Conservation (phyloP, 2,797 vertebrate genomes). For the Rhinophrynus dorsalis region DNA sequence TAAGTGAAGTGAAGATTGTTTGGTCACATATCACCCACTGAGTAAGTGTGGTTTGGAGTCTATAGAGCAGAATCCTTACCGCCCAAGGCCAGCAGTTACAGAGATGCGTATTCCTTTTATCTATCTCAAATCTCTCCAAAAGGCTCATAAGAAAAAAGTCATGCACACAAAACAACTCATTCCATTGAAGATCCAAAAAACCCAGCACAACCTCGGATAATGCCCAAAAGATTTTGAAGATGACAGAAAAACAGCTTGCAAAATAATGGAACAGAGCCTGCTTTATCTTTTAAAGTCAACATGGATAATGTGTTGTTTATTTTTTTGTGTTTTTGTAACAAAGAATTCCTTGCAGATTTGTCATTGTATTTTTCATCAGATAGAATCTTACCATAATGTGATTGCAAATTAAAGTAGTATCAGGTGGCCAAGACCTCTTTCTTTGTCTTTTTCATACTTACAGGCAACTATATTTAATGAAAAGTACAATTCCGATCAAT, state of each 20-base stretch:
- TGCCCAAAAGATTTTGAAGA: conserved; percentile 8
- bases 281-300: conserved; percentile 14
- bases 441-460: not conserved
- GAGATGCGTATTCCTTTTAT: conserved; percentile 30
- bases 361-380: not conserved
- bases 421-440: not conserved
- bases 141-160: not conserved
- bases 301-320: not conserved
- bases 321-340: conserved; percentile 6
- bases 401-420: not conserved
- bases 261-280: conserved; percentile 16
- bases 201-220: not conserved
- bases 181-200: conserved; percentile 17
- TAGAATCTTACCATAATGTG: not conserved
- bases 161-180: conserved; percentile 1
- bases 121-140: not conserved
- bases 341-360: not conserved
- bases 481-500: not conserved
- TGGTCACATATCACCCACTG: conserved; percentile 29
- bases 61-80: conserved; percentile 24
- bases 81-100: conserved; percentile 8
- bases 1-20: not conserved
- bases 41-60: conserved; percentile 19
- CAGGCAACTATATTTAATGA: not conserved
- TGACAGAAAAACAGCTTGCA: not conserved